Percentiles rank a stretch among this genome's conserved stretches.
phyloP scores from a whole-genome alignment of 2,113 vertebrate genomes.

The Stegostoma tigrinum region DNA sequence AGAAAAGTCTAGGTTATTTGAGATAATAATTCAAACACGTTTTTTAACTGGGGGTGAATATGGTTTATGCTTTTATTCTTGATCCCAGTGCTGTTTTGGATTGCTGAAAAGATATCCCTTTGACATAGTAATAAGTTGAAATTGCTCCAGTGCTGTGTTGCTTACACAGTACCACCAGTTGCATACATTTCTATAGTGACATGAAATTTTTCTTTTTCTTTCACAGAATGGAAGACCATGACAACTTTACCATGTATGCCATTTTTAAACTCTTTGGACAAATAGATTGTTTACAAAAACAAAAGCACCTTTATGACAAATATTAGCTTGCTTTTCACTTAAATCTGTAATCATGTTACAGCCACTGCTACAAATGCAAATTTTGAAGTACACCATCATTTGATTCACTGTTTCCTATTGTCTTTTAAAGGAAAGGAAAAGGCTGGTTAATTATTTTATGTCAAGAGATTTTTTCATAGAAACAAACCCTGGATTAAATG shows the following conservation, averaged over 20 bases:
- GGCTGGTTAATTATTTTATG: background rate
- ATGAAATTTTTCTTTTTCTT: slow-evolving; percentile 31
- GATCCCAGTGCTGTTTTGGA: background rate
- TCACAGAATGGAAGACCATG: slow-evolving; percentile 37
- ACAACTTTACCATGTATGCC: slow-evolving; percentile 38
- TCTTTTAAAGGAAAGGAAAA: background rate
- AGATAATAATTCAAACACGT: background rate
- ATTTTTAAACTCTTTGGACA: slow-evolving; percentile 20
- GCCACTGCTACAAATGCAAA: background rate
- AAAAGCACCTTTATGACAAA: background rate
- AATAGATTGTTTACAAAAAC: background rate
- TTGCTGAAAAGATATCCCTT: background rate
- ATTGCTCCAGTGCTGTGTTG: background rate
- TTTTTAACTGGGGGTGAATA: background rate
- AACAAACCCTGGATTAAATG: background rate
- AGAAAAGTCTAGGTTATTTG: background rate
- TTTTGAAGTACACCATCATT: background rate
- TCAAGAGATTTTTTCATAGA: background rate
- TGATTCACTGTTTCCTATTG: background rate
- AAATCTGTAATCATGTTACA: background rate
- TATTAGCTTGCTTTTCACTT: background rate
- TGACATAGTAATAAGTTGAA: background rate
- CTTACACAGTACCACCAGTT: background rate
- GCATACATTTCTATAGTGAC: slow-evolving; percentile 1
- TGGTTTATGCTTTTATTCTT: background rate